Evolutionary conservation across 2,888 invertebrate species (phyloP), one percentile per base, ranked within the genome.

Genomic region (Keiferia lycopersicella): DNA sequence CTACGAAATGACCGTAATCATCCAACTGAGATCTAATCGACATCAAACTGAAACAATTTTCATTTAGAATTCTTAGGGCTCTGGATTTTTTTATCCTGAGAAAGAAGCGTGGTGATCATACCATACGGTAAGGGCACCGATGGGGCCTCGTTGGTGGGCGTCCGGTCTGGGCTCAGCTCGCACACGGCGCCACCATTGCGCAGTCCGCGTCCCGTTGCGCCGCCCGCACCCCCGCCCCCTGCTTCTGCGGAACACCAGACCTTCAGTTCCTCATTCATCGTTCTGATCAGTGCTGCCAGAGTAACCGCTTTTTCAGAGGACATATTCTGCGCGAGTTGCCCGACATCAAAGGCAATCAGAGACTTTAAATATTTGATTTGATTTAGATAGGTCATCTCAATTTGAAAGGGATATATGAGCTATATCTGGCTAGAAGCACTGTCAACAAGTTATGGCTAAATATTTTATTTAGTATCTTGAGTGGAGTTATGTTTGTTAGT

Each of bases 121-220:
- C 91, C 91, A 90, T 81, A 91, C 84, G 83, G 91, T 89, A 87
- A 91, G 87, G 83, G 88, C 88, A 74, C 89, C 86, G 81, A 91
- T 75, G 90, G 91, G 74, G 72, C 83, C 76, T 91, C 91, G 91
- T 92, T 92, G 90, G 91, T 92, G 74, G 92, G 92, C 51, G 92
- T 92, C 87, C 88, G 77, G 76, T 92, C 91, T 73, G 88, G 91
- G 83, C 87, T 90, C 91, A 88, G 87, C 69, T 88, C 89, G 79
- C 71, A 82, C 81, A 77, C 84, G 88, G 69, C 91, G 86, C 83
- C 90, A 87, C 86, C 89, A 88, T 65, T 80, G 76, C 56, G 81
- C 76, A 68, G 85, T 85, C 69, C 84, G 77, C 83, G 88, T 85
- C 63, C 84, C 82, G 71, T 76, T 80, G 76, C 86, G 86, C 77